phyloP scores from a whole-genome alignment of 2,888 invertebrate genomes.

The Petrophora chlorosata region DNA sequence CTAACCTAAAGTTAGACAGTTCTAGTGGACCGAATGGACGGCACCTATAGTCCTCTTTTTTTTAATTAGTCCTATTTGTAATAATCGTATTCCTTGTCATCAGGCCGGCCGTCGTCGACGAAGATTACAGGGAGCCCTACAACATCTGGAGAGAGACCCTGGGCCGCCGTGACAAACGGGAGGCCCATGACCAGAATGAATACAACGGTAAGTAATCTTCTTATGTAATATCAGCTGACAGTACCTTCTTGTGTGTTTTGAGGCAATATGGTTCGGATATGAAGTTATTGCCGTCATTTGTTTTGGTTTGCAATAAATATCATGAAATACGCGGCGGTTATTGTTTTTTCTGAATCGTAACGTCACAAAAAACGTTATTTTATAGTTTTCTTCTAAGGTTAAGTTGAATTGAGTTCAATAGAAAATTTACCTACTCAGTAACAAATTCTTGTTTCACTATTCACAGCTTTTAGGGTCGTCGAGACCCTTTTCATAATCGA shows the following conservation, averaged over 20 bases:
- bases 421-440: too few relatives aligned
- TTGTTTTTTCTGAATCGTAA: slow-evolving; percentile 1
- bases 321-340: not conserved
- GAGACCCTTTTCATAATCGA: too few relatives aligned
- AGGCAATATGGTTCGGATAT: slow-evolving; percentile 14
- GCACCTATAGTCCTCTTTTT: too few relatives aligned
- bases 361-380: not conserved
- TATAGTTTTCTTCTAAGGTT: not conserved
- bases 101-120: slow-evolving; percentile 78
- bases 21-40: too few relatives aligned
- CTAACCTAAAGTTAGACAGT: too few relatives aligned
- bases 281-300: slow-evolving; percentile 10
- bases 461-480: too few relatives aligned
- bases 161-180: slow-evolving; percentile 71
- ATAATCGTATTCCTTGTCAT: slow-evolving; percentile 33
- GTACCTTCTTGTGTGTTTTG: slow-evolving; percentile 2
- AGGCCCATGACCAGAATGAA: slow-evolving; percentile 70
- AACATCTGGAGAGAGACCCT: slow-evolving; percentile 79
- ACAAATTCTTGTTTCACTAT: too few relatives aligned
- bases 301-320: slow-evolving; percentile 3
- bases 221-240: slow-evolving; percentile 7
- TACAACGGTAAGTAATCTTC: slow-evolving; percentile 64
- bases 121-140: slow-evolving; percentile 77
- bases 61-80: not conserved
- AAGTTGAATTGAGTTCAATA: too few relatives aligned